These are phyloP conservation scores for Vicugna pacos DNA, from an alignment of 2,113 vertebrate genomes.

Conservation along the genomic window DNA sequence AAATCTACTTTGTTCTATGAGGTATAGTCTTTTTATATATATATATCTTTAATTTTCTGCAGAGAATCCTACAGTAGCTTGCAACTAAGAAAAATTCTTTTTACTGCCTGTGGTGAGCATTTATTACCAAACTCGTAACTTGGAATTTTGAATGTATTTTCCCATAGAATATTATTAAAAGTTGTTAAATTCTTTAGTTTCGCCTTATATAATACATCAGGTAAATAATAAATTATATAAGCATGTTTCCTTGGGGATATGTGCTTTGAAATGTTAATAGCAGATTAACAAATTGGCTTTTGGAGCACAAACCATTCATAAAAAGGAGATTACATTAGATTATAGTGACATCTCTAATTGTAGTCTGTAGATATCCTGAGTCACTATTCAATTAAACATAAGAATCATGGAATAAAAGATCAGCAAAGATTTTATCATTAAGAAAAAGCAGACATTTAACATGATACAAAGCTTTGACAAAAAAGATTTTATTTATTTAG, in stretches of 20 bases:
- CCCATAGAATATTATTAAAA: not conserved
- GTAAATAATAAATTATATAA: not conserved
- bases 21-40: not conserved
- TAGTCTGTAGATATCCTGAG: not conserved
- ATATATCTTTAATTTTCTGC: not conserved
- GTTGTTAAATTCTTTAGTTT: not conserved
- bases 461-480: not conserved
- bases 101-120: not conserved
- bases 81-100: not conserved
- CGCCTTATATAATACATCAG: not conserved
- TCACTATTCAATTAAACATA: slow-evolving; percentile 51
- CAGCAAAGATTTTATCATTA: slow-evolving; percentile 62
- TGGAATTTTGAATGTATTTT: slow-evolving; percentile 36
- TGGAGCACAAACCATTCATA: slow-evolving; percentile 8
- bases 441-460: slow-evolving; percentile 70
- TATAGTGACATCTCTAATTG: not conserved
- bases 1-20: not conserved
- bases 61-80: not conserved
- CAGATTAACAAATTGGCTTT: slow-evolving; percentile 9
- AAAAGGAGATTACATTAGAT: not conserved
- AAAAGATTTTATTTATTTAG: slow-evolving; percentile 57
- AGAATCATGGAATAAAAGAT: slow-evolving; percentile 56
- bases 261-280: slow-evolving; percentile 17
- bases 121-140: not conserved
- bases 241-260: not conserved